Evolutionary conservation across 2,113 vertebrate species (phyloP), one percentile per base, ranked within the genome.

Genomic region (Lampris megalopsis): DNA sequence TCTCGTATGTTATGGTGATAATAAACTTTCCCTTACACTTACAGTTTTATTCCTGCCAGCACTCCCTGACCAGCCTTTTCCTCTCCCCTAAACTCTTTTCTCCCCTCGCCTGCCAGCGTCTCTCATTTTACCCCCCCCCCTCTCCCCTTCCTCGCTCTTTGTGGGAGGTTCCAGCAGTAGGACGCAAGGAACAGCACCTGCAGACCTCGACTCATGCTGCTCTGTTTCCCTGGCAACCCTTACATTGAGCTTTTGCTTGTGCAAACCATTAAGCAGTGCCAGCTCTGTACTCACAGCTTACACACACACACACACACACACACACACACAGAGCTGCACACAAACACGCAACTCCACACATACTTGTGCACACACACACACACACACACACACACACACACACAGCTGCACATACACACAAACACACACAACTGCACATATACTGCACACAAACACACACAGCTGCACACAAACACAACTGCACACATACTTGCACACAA

Each of bases 201-300:
- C 93, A 93, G 87, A 82, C 85, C 69, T 70, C 86, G 80, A 74
- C 86, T 91, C 91, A 84, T 91, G 85, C 85, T 78, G 90, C 86
- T 87, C 90, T 68, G 93, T 95, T 94, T 89, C 94, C 93, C 58
- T 93, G 88, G 94, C 92, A 94, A 94, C 93, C 84, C 69, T 83
- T 82, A 86, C 89, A 91, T 84, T 67, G 68, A 81, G 91, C 88
- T 89, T 60, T 82, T 57, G 79, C 91, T 89, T 91, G 89, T 91
- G 86, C 88, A 86, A 91, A 86, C 84, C 89, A 92, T 89, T 90
- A 87, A 79, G 90, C 85, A 72, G 76, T 83, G 86, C 91, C 86
- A 90, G 86, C 84, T 80, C 86, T 68, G 59, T 60, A 79, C 7
- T 74, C 64, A 75, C 73, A 82, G 24, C 24, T 24, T 24, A 11